Percentiles rank a stretch among this genome's conserved stretches.
Conservation (phyloP, 2,797 vertebrate species). For the Coreius guichenoti region DNA sequence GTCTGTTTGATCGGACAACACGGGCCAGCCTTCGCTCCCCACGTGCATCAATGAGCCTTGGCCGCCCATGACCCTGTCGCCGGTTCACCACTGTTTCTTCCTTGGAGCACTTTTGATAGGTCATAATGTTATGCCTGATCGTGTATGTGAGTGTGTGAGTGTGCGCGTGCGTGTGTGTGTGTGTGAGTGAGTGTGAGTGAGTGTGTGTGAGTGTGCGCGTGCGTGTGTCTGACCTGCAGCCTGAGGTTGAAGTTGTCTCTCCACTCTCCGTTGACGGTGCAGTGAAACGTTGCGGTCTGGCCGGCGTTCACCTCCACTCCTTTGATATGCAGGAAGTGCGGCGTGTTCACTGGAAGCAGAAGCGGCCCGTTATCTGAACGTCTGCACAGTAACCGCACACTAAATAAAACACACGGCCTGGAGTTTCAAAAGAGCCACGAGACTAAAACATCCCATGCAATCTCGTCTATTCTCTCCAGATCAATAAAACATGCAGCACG, state of each 20-base stretch:
- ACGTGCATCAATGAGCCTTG: too few relatives aligned
- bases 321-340: conserved; percentile 92
- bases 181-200: too few relatives aligned
- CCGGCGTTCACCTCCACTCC: conserved; percentile 94
- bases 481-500: too few relatives aligned
- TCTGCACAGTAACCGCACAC: neutral
- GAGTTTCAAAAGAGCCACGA: neutral
- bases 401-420: neutral
- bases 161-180: fast-evolving
- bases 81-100: too few relatives aligned
- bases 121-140: too few relatives aligned
- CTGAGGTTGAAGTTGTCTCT: conserved; percentile 84
- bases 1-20: too few relatives aligned
- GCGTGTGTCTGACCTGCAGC: conserved; percentile 80
- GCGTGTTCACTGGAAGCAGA: conserved; percentile 83
- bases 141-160: too few relatives aligned
- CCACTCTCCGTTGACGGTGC: conserved; percentile 87
- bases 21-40: too few relatives aligned
- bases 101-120: too few relatives aligned
- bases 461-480: neutral
- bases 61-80: too few relatives aligned
- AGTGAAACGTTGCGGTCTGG: conserved; percentile 90
- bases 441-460: neutral
- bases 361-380: too few relatives aligned
- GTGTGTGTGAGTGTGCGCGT: neutral